Conservation (phyloP, 2,888 invertebrate species). For the Plebejus argus region DNA sequence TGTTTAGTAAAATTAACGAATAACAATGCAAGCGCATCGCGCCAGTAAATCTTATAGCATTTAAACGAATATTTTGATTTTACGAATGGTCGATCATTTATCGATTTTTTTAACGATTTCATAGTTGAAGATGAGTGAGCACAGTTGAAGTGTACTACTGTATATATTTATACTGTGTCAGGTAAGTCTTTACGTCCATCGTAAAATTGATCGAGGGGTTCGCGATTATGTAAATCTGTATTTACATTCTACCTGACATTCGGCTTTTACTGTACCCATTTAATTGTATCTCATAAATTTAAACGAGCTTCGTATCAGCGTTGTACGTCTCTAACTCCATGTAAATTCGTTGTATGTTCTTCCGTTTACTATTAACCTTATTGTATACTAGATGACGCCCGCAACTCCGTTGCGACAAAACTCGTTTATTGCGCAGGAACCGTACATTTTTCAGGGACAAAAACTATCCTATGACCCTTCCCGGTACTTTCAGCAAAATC, state of each 20-base stretch:
- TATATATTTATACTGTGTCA: neutral
- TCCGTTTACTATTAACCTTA: neutral
- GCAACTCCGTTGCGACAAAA: too few species aligned
- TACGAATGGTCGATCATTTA: neutral
- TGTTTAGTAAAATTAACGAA: neutral
- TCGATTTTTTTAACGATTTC: too few species aligned
- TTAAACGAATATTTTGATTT: neutral
- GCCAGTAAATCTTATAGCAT: neutral
- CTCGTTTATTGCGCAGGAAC: too few species aligned
- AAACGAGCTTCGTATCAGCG: neutral
- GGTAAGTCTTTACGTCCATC: conserved; percentile 36
- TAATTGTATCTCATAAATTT: conserved; percentile 29
- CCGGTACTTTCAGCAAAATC: too few species aligned
- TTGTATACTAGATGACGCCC: too few species aligned
- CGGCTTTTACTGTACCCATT: conserved; percentile 20
- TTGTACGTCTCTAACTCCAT: neutral
- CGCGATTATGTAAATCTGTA: conserved; percentile 32
- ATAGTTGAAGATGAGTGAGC: too few species aligned
- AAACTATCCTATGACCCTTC: too few species aligned
- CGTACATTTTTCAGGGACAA: too few species aligned
- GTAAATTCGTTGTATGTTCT: neutral
- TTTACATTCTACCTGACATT: conserved; percentile 27
- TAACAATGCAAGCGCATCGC: neutral
- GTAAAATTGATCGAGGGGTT: conserved; percentile 39
- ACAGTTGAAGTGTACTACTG: neutral